phyloP scores from a whole-genome alignment of 2,888 invertebrate genomes.

The Melanotus villosus region DNA sequence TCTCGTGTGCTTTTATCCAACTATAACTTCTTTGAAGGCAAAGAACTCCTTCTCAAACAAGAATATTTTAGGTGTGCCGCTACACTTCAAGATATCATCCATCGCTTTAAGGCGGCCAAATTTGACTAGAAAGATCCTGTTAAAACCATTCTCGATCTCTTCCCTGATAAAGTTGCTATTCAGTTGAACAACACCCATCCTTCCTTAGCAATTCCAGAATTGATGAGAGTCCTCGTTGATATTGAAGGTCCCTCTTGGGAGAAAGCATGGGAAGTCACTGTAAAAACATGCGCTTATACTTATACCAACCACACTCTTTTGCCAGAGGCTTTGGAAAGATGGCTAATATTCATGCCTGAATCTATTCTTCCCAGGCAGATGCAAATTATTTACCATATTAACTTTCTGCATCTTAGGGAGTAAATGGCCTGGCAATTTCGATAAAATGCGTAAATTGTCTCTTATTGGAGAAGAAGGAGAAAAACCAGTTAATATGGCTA shows the following conservation, averaged over 20 bases:
- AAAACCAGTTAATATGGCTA: constrained; percentile 98
- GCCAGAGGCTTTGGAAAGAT: constrained; percentile 96
- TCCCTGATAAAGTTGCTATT: constrained; percentile 97
- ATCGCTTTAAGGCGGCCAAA: constrained; percentile 95
- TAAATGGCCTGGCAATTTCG: constrained; percentile 86
- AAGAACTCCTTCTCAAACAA: constrained; percentile 97
- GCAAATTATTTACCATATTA: constrained; percentile 98
- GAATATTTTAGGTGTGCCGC: constrained; percentile 99
- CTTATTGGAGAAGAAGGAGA: constrained; percentile 95
- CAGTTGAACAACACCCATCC: constrained; percentile 99
- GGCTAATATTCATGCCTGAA: constrained; percentile 92
- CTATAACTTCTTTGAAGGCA: constrained; percentile 99
- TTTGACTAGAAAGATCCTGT: constrained; percentile 90
- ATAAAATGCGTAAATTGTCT: constrained; percentile 91
- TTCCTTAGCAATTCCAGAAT: constrained; percentile 96
- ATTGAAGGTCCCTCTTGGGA: constrained; percentile 93
- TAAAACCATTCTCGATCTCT: constrained; percentile 87
- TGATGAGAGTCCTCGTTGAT: constrained; percentile 95
- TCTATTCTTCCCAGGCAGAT: constrained; percentile 94
- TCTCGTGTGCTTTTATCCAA: constrained; percentile 98
- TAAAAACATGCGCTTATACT: constrained; percentile 91
- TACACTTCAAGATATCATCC: constrained; percentile 95
- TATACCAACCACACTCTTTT: constrained; percentile 99
- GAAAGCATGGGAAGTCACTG: constrained; percentile 92
- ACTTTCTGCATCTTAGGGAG: constrained; percentile 85